Evolutionary conservation across 2,888 invertebrate species (phyloP).

Genomic region (Acrobasis consociella): DNA sequence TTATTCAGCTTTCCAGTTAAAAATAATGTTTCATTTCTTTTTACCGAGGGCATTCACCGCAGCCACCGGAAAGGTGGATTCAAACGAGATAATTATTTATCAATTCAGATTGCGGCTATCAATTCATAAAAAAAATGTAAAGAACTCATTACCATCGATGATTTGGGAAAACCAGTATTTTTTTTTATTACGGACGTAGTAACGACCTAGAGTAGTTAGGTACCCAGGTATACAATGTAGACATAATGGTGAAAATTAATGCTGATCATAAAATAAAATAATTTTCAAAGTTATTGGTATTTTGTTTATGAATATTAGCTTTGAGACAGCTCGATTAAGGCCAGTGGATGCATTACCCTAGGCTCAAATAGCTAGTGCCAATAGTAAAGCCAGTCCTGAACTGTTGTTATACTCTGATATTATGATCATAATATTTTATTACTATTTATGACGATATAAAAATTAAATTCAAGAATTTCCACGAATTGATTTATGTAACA

Average conservation of each 20-base stretch:
- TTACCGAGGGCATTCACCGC: constrained; percentile 16
- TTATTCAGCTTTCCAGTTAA: not conserved
- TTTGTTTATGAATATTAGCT: no score
- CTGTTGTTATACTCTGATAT: no score
- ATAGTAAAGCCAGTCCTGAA: not conserved
- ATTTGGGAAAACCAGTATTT: constrained; percentile 11
- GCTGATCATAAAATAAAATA: no score
- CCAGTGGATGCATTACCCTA: not conserved
- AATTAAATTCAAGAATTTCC: no score
- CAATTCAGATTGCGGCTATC: constrained; percentile 13
- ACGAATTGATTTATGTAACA: no score
- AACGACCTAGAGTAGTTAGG: not conserved
- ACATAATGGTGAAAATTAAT: no score
- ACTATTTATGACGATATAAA: no score
- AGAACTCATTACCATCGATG: constrained; percentile 15
- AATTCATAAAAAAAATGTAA: constrained; percentile 9
- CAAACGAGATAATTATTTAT: constrained; percentile 22
- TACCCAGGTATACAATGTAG: not conserved
- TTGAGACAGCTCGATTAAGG: not conserved
- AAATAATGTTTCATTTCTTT: constrained; percentile 11
- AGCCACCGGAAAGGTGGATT: constrained; percentile 19
- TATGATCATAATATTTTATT: no score
- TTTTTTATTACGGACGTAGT: not conserved
- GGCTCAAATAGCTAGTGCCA: not conserved
- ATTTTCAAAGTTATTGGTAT: no score